These are phyloP conservation scores for Calvadosia cruxmelitensis DNA, from an alignment of 30 jellyfish, hydroid and myxozoan species.

Conservation along the genomic window DNA sequence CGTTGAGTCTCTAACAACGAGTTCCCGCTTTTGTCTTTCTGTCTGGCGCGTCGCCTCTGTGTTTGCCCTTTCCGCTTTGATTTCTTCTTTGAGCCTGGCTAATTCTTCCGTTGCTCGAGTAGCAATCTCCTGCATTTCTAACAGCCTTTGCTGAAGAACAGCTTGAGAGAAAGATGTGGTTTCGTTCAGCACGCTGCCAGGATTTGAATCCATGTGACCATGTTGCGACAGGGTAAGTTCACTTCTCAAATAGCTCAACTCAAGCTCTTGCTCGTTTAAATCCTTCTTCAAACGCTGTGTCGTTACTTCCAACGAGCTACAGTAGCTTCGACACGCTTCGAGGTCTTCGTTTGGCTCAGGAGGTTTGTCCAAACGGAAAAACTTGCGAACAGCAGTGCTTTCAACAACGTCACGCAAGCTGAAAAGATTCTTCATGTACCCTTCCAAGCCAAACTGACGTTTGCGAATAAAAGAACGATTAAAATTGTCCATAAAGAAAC, in stretches of 20 bases:
- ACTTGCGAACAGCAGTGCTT: constrained; percentile 30
- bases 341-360: constrained; percentile 52
- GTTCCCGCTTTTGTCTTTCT: constrained; percentile 50
- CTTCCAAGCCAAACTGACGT: constrained; percentile 62
- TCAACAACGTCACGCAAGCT: constrained; percentile 27
- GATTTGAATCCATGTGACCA: constrained; percentile 5
- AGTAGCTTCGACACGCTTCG: constrained; percentile 32
- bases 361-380: constrained; percentile 70
- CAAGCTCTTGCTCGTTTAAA: constrained; percentile 39
- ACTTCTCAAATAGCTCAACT: constrained; percentile 46
- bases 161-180: constrained; percentile 14
- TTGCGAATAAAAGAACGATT: constrained; percentile 28
- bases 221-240: constrained; percentile 26
- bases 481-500: constrained; percentile 53
- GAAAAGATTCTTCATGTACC: constrained; percentile 42
- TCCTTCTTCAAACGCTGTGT: constrained; percentile 21
- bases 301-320: constrained; percentile 30
- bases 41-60: constrained; percentile 30
- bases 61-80: constrained; percentile 42
- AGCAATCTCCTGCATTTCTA: constrained; percentile 43
- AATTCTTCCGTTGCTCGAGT: constrained; percentile 38
- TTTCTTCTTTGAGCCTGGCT: constrained; percentile 37
- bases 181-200: neutral
- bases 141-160: constrained; percentile 40
- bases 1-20: constrained; percentile 29